A percentile compares a stretch with the other conserved stretches of the same genome.
phyloP scores from a whole-genome alignment of 2,888 invertebrate genomes.

The Itoplectis maculator region DNA sequence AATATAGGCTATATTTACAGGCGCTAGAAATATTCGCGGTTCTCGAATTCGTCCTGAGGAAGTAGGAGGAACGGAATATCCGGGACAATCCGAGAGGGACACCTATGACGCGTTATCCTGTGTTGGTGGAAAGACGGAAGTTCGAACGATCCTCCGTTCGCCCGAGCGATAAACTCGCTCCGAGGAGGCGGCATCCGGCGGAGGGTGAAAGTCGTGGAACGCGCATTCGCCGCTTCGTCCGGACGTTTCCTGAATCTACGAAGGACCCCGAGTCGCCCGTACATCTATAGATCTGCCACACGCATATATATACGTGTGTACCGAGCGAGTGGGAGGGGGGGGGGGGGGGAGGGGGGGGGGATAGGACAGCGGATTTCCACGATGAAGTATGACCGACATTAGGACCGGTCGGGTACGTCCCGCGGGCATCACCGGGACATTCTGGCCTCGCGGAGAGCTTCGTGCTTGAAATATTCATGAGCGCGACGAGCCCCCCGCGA shows the following conservation, averaged over 20 bases:
- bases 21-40: background rate
- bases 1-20: background rate
- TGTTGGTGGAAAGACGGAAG: constrained; percentile 35
- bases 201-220: constrained; percentile 33
- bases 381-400: constrained; percentile 72
- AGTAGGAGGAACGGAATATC: background rate
- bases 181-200: constrained; percentile 30
- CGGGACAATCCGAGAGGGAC: constrained; percentile 11
- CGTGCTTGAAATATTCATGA: constrained; percentile 76
- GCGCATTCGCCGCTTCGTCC: constrained; percentile 19
- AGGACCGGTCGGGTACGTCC: constrained; percentile 66
- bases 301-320: constrained; percentile 20
- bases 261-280: constrained; percentile 4
- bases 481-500: constrained; percentile 52
- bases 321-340: constrained; percentile 1
- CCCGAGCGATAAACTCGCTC: constrained; percentile 42
- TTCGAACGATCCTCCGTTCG: constrained; percentile 29
- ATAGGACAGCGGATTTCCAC: constrained; percentile 63
- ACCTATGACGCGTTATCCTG: constrained; percentile 4
- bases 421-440: constrained; percentile 65
- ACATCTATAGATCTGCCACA: too few relatives aligned
- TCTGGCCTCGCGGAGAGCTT: constrained; percentile 60
- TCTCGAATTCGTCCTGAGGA: background rate
- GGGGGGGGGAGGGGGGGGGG: too few relatives aligned
- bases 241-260: constrained; percentile 59